Conservation (phyloP, 2,113 vertebrate species). For the Orycteropus afer region DNA sequence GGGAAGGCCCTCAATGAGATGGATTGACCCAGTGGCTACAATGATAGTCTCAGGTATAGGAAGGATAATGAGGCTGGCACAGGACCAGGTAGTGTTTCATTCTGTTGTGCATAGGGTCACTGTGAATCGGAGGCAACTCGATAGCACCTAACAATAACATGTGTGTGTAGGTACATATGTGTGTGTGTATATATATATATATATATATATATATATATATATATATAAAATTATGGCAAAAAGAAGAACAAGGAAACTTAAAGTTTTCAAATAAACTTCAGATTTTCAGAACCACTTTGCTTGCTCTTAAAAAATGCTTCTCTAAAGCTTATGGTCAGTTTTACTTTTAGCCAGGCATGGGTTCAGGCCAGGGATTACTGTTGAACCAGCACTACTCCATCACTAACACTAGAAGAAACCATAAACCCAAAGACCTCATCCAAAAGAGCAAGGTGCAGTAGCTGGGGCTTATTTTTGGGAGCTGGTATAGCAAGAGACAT, state of each 20-base stretch:
- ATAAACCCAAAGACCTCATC: accelerated
- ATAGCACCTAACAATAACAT: too few species aligned
- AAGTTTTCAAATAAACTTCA: not conserved
- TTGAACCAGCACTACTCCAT: accelerated
- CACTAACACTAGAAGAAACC: not conserved
- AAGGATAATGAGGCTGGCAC: too few species aligned
- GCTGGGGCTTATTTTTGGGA: too few species aligned
- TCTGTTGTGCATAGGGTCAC: too few species aligned
- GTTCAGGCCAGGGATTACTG: accelerated
- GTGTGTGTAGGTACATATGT: too few species aligned
- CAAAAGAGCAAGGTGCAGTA: not conserved
- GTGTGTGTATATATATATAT: not conserved
- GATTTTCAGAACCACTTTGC: not conserved
- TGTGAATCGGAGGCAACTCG: too few species aligned
- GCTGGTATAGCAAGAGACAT: too few species aligned
- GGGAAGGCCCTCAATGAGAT: too few species aligned
- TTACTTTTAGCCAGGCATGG: not conserved
- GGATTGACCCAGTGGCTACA: too few species aligned
- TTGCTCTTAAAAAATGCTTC: not conserved
- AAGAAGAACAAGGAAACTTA: not conserved
- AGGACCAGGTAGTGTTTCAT: too few species aligned
- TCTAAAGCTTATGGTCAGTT: not conserved
- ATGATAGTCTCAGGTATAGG: too few species aligned
- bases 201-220: not conserved
- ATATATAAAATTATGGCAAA: not conserved